phyloP scores from a whole-genome alignment of 2,113 vertebrate genomes.

The Podarcis raffonei region DNA sequence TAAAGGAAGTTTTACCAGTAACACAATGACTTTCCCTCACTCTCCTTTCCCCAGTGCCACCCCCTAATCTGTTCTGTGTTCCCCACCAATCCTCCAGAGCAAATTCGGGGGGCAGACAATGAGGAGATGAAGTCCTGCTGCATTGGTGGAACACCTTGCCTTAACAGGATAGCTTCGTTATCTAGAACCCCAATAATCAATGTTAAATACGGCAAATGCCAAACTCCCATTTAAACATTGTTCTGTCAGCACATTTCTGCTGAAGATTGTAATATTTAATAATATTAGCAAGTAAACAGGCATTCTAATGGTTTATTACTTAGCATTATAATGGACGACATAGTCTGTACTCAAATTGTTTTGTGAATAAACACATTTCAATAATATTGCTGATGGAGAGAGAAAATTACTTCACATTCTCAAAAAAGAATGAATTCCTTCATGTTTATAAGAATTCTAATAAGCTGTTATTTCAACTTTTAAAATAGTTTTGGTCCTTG shows the following conservation, averaged over 20 bases:
- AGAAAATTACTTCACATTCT: neutral
- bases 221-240: neutral
- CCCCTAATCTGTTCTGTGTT: too few relatives aligned
- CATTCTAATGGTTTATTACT: neutral
- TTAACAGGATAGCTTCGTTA: too few relatives aligned
- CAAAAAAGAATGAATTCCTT: constrained; percentile 12
- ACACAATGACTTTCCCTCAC: too few relatives aligned
- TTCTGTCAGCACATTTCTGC: neutral
- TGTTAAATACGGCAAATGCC: neutral
- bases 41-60: too few relatives aligned
- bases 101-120: too few relatives aligned
- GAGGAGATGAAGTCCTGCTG: too few relatives aligned
- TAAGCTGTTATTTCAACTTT: neutral
- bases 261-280: neutral
- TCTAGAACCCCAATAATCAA: neutral
- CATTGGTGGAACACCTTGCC: too few relatives aligned
- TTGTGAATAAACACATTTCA: neutral
- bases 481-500: neutral
- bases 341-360: neutral
- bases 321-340: neutral
- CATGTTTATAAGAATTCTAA: neutral
- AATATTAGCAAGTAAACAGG: neutral
- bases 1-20: too few relatives aligned
- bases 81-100: too few relatives aligned
- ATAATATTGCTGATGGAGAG: neutral